phyloP scores from a whole-genome alignment of 2,797 vertebrate species.

The Muscicapa striata region DNA sequence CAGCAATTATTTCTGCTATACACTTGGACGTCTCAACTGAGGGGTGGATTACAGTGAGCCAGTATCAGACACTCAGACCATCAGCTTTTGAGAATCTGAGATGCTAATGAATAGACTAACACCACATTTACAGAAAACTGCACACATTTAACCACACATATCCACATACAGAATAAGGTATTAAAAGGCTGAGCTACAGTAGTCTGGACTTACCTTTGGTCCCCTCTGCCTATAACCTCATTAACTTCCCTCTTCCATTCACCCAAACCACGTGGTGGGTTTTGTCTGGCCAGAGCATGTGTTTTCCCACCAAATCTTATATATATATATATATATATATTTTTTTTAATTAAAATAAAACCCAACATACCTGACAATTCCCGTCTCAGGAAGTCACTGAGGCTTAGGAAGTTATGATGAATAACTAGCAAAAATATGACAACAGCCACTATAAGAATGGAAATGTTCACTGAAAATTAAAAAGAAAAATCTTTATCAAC shows the following conservation, averaged over 20 bases:
- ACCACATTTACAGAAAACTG: neutral
- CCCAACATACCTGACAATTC: constrained; percentile 83
- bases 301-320: neutral
- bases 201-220: neutral
- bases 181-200: neutral
- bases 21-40: neutral
- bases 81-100: neutral
- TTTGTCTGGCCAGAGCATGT: neutral
- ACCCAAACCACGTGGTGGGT: neutral
- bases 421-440: constrained; percentile 91
- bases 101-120: neutral
- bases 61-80: neutral
- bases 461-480: constrained; percentile 86
- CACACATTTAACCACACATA: neutral
- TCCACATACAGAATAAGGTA: neutral
- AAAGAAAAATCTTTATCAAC: neutral
- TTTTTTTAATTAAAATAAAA: neutral
- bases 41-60: neutral
- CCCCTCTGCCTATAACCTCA: neutral
- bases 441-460: constrained; percentile 87
- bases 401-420: constrained; percentile 91
- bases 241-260: neutral
- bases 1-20: neutral
- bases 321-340: no score
- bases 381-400: constrained; percentile 89